Conservation (phyloP, 2,797 vertebrate species). For the Carcharodon carcharias region DNA sequence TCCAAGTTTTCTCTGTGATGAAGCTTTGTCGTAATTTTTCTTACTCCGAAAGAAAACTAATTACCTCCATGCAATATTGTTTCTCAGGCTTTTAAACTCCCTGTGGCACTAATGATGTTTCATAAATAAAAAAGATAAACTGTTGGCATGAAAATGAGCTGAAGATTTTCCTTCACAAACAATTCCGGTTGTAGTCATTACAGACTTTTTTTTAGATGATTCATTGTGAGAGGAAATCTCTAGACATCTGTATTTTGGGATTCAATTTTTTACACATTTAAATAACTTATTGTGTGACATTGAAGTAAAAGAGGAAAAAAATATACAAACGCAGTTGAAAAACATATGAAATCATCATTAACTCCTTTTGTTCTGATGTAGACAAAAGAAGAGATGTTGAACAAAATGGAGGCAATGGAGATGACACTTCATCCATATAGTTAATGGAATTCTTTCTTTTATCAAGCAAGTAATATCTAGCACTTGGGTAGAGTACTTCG, state of each 20-base stretch:
- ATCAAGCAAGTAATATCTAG: background rate
- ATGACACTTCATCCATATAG: background rate
- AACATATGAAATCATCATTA: background rate
- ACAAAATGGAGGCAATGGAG: background rate
- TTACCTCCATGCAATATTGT: background rate
- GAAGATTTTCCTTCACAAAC: constrained; percentile 34
- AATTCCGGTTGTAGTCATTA: constrained; percentile 22
- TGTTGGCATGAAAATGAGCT: constrained; percentile 18
- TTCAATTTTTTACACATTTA: constrained; percentile 29
- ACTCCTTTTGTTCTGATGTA: background rate
- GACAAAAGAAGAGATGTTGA: background rate
- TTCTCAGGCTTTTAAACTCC: constrained; percentile 30
- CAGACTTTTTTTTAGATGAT: constrained; percentile 29
- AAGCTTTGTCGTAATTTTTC: constrained; percentile 13
- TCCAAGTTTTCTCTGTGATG: constrained; percentile 9
- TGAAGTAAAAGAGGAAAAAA: background rate
- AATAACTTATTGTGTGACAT: background rate
- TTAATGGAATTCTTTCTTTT: background rate
- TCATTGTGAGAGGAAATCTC: constrained; percentile 34
- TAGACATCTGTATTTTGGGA: constrained; percentile 22
- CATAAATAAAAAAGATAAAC: constrained; percentile 35
- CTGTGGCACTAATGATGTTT: constrained; percentile 33
- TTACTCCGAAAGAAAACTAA: background rate
- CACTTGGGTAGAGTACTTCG: background rate
- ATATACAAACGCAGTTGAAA: constrained; percentile 11